These are phyloP conservation scores for Beaufortia kweichowensis DNA, from an alignment of 2,113 vertebrate species.

Conservation along the genomic window DNA sequence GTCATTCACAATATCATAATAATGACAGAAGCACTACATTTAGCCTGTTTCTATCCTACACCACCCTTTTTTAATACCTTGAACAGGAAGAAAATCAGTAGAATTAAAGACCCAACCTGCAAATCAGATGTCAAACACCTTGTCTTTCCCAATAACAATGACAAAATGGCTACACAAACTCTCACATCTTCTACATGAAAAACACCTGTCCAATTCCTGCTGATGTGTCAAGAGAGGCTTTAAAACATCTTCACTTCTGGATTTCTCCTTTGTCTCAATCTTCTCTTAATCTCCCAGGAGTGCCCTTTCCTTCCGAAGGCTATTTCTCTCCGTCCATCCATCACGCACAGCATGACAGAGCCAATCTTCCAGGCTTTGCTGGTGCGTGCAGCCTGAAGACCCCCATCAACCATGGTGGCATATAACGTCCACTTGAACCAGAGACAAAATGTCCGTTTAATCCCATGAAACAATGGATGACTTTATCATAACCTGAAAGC, in stretches of 20 bases:
- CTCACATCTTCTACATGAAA: background rate
- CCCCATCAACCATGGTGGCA: constrained; percentile 34
- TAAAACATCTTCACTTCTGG: constrained; percentile 36
- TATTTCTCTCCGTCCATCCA: constrained; percentile 47
- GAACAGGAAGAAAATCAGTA: background rate
- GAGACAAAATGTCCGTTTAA: constrained; percentile 36
- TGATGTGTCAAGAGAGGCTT: constrained; percentile 37
- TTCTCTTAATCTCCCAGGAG: constrained; percentile 44
- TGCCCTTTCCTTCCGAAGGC: constrained; percentile 50
- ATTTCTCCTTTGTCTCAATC: constrained; percentile 55
- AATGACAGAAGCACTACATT: background rate
- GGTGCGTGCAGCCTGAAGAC: background rate
- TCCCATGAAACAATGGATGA: constrained; percentile 11
- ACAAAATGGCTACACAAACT: constrained; percentile 28
- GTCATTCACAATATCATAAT: background rate
- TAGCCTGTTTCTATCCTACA: background rate
- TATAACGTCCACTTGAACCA: constrained; percentile 11
- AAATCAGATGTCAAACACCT: constrained; percentile 16
- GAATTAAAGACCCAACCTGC: constrained; percentile 22
- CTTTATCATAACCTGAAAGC: constrained; percentile 6
- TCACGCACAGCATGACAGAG: constrained; percentile 45
- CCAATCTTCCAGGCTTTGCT: constrained; percentile 48
- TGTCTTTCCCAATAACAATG: constrained; percentile 10
- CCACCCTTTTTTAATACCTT: background rate
- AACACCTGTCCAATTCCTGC: constrained; percentile 47